phyloP scores from a whole-genome alignment of 2,113 vertebrate species.

The Notarius quadriscutis region DNA sequence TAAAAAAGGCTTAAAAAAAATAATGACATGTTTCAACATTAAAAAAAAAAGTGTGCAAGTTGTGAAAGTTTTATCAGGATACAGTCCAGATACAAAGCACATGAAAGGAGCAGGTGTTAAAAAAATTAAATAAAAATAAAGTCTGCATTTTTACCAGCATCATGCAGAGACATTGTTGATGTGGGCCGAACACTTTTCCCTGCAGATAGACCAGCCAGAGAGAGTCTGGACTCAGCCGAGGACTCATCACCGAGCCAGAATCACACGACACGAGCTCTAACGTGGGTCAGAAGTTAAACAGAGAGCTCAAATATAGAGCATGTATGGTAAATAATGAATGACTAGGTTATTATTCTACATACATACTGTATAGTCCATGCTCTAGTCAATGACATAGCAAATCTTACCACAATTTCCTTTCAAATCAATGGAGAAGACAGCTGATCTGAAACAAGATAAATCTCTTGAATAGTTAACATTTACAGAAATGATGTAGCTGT shows the following conservation, averaged over 20 bases:
- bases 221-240: slow-evolving; percentile 73
- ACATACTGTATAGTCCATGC: neutral
- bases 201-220: slow-evolving; percentile 70
- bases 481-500: neutral
- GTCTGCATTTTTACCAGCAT: slow-evolving; percentile 63
- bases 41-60: neutral
- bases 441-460: slow-evolving; percentile 65
- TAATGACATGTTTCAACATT: no score
- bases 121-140: neutral
- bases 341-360: neutral
- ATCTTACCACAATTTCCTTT: slow-evolving; percentile 71
- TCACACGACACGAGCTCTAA: slow-evolving; percentile 69
- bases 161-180: slow-evolving; percentile 73
- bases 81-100: neutral
- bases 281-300: neutral
- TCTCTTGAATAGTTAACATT: neutral
- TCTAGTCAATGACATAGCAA: neutral
- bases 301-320: neutral
- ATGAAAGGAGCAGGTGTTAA: neutral
- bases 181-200: slow-evolving; percentile 74
- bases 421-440: slow-evolving; percentile 66
- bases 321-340: neutral
- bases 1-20: no score
- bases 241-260: slow-evolving; percentile 66
- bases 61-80: neutral